These are phyloP conservation scores for Tenthredo distinguenda DNA, from an alignment of 2,888 invertebrate genomes.

Conservation along the genomic window DNA sequence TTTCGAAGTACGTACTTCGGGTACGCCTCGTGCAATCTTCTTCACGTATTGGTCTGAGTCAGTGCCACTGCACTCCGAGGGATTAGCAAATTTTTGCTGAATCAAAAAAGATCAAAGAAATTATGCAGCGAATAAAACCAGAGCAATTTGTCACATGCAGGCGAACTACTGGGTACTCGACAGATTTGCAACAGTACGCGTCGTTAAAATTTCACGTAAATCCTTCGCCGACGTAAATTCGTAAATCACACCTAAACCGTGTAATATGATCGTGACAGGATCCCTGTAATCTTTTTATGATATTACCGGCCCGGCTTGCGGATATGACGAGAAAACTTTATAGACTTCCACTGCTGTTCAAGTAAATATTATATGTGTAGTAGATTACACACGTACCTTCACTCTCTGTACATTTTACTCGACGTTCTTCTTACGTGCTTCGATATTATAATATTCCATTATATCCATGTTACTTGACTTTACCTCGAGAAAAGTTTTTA, in stretches of 20 bases:
- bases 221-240: neutral
- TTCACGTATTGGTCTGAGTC: neutral
- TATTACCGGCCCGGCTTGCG: neutral
- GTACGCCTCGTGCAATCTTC: neutral
- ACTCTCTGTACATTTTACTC: neutral
- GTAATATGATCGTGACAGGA: neutral
- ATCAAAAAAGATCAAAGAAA: too few relatives aligned
- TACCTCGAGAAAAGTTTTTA: neutral
- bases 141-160: neutral
- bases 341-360: constrained; percentile 4
- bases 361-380: neutral
- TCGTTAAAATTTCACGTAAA: constrained; percentile 14
- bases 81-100: too few relatives aligned
- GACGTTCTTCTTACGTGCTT: neutral
- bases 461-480: neutral
- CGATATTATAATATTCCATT: neutral
- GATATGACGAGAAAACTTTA: constrained; percentile 10
- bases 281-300: constrained; percentile 3
- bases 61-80: too few relatives aligned
- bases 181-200: neutral
- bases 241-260: neutral
- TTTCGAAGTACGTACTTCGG: neutral
- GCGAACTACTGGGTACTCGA: neutral
- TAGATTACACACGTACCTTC: neutral
- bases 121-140: neutral